Percentiles rank a stretch among this genome's conserved stretches.
phyloP scores from a whole-genome alignment of 2,888 invertebrate species.

The Ectemnius lituratus region DNA sequence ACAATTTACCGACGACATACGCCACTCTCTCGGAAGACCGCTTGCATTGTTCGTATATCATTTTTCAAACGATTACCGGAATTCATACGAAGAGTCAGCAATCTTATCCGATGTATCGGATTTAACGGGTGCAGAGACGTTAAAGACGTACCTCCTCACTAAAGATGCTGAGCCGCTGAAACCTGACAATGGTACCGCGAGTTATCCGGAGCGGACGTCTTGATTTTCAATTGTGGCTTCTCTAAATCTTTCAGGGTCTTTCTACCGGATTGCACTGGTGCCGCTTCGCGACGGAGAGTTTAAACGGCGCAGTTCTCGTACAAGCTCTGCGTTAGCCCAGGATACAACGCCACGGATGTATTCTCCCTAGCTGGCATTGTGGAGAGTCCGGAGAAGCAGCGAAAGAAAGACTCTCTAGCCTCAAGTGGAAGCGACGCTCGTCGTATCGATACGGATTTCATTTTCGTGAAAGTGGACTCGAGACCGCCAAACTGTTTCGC shows the following conservation, averaged over 20 bases:
- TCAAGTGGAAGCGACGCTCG: conserved; percentile 36
- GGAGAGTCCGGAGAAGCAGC: conserved; percentile 6
- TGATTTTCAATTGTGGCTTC: conserved; percentile 53
- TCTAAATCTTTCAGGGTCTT: conserved; percentile 46
- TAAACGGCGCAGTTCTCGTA: conserved; percentile 18
- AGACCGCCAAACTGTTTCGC: conserved; percentile 15
- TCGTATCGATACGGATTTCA: conserved; percentile 57
- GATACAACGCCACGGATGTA: no score
- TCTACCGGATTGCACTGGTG: conserved; percentile 50
- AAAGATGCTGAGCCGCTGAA: conserved; percentile 33
- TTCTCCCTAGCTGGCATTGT: no score
- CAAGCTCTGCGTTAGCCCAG: no score
- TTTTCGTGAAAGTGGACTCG: conserved; percentile 49
- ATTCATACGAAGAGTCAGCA: neutral
- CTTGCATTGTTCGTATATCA: no score
- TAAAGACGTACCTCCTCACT: conserved; percentile 14
- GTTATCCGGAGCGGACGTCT: neutral
- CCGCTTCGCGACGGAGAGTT: conserved; percentile 48
- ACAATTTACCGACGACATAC: neutral
- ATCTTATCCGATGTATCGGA: neutral
- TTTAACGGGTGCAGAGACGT: neutral
- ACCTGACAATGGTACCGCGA: conserved; percentile 38
- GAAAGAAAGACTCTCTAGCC: conserved; percentile 27
- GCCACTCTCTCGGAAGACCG: neutral
- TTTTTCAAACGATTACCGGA: no score